These are phyloP conservation scores for Saxidomus purpurata DNA, from an alignment of 1,140 invertebrate species.

Conservation along the genomic window DNA sequence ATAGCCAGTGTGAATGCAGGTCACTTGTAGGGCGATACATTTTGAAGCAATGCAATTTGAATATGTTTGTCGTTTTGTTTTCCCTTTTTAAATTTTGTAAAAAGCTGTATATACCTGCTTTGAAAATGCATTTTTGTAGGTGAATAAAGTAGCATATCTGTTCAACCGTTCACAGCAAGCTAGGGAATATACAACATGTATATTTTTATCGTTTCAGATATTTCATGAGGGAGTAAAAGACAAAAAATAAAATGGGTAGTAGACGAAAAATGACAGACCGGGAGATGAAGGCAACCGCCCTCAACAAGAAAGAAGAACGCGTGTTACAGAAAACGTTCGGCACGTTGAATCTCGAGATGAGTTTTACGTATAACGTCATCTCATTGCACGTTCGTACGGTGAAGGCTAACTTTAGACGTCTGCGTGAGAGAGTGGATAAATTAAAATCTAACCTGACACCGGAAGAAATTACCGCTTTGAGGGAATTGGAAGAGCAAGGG, in stretches of 20 bases:
- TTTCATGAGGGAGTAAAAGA: not conserved
- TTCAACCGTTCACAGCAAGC: no score
- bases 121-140: no score
- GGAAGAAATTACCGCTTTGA: slow-evolving; percentile 80
- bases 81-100: no score
- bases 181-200: no score
- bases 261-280: slow-evolving; percentile 70
- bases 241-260: slow-evolving; percentile 22
- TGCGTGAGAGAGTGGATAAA: slow-evolving; percentile 81
- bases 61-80: no score
- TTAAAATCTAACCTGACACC: slow-evolving; percentile 80
- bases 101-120: no score
- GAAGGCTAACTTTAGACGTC: slow-evolving; percentile 79
- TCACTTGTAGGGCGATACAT: no score
- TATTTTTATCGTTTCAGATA: not conserved
- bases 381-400: slow-evolving; percentile 80
- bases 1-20: no score
- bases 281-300: slow-evolving; percentile 79
- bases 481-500: slow-evolving; percentile 78
- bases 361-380: slow-evolving; percentile 80
- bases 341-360: slow-evolving; percentile 78
- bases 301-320: slow-evolving; percentile 82
- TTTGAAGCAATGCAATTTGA: no score
- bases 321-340: slow-evolving; percentile 81
- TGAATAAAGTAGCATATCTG: no score